These are phyloP conservation scores for Drosophila paramelanica DNA, from an alignment of 2,888 invertebrate genomes.

Conservation along the genomic window DNA sequence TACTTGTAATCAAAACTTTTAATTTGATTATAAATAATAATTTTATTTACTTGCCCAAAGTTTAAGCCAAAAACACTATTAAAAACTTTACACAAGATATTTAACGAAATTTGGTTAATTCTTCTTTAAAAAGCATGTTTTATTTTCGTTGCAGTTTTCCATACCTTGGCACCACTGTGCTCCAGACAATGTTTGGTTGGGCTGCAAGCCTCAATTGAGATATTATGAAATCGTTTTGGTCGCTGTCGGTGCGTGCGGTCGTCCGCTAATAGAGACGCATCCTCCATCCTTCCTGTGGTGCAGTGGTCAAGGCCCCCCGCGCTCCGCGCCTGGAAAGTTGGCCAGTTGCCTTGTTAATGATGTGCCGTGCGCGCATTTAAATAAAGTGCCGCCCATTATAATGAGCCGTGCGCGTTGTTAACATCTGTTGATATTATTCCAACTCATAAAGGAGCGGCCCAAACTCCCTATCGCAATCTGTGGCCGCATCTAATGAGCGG, in stretches of 20 bases:
- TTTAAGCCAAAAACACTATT: too few relatives aligned
- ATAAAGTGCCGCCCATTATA: constrained; percentile 79
- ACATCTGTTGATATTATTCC: constrained; percentile 65
- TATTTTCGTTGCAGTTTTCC: background rate
- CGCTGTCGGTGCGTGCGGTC: constrained; percentile 72
- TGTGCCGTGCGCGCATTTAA: constrained; percentile 79
- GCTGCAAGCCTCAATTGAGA: constrained; percentile 68
- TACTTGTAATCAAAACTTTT: background rate
- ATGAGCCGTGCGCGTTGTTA: constrained; percentile 68
- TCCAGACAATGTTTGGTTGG: constrained; percentile 46
- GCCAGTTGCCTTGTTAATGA: constrained; percentile 75
- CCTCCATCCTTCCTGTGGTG: constrained; percentile 46
- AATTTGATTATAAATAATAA: background rate
- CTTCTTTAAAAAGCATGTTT: background rate
- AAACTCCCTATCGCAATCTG: constrained; percentile 36
- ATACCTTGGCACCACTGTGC: constrained; percentile 18
- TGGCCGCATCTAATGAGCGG: constrained; percentile 65
- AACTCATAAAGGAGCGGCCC: constrained; percentile 72
- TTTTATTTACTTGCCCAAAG: background rate
- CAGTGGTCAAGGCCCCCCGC: constrained; percentile 3
- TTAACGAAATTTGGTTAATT: background rate
- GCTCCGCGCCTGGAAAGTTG: constrained; percentile 1
- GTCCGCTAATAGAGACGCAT: constrained; percentile 69
- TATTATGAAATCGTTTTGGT: constrained; percentile 73
- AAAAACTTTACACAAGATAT: too few relatives aligned